Conservation (phyloP, 2,797 vertebrate genomes). For the Acrocephalus scirpaceus region DNA sequence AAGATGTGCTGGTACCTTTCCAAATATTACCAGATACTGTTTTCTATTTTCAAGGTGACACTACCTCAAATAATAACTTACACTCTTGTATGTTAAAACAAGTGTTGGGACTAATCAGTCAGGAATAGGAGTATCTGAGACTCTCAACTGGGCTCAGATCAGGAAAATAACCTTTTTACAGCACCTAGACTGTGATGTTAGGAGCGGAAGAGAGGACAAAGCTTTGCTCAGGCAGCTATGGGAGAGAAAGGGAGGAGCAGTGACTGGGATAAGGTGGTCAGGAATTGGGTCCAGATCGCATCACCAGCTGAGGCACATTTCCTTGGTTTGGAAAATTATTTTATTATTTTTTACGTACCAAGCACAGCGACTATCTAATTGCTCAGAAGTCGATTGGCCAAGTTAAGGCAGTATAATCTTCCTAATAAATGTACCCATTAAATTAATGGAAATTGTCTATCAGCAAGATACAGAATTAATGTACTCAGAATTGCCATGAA, state of each 20-base stretch:
- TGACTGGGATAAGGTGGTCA: fast-evolving
- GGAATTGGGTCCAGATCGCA: background rate
- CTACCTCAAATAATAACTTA: background rate
- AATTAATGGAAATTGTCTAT: background rate
- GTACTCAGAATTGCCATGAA: background rate
- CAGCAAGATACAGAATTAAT: background rate
- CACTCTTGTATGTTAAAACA: background rate
- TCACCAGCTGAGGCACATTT: background rate
- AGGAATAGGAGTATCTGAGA: background rate
- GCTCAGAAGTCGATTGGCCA: background rate
- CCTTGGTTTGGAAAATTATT: background rate
- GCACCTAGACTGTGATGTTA: background rate
- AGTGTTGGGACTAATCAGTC: background rate
- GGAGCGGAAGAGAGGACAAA: fast-evolving
- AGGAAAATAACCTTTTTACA: background rate
- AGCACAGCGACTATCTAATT: background rate
- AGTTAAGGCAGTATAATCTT: background rate
- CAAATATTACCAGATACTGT: background rate
- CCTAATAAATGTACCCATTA: background rate
- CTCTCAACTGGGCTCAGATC: background rate
- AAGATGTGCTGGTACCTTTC: background rate
- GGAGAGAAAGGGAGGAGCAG: background rate
- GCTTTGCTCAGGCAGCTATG: fast-evolving
- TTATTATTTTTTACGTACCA: background rate
- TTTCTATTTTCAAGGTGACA: background rate